Percentiles rank a stretch among this genome's conserved stretches.
phyloP scores from a whole-genome alignment of 2,888 invertebrate species.

The Tetheella fluctuosa region DNA sequence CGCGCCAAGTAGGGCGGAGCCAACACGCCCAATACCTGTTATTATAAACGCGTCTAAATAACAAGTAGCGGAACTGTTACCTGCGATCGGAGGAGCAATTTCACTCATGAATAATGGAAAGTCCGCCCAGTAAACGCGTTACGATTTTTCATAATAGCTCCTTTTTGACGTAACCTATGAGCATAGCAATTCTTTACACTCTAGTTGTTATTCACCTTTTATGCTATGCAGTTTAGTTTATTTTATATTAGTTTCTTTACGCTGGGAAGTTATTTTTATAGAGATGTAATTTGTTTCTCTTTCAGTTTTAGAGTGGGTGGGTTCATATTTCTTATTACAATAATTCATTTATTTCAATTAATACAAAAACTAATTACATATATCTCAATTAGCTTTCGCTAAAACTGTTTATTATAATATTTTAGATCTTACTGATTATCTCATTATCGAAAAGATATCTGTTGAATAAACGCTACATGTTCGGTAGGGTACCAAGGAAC shows the following conservation, averaged over 20 bases:
- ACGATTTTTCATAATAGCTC: slow-evolving; percentile 83
- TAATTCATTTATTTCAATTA: no score
- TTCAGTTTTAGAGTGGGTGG: no score
- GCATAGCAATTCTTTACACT: slow-evolving; percentile 35
- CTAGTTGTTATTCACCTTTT: slow-evolving; percentile 58
- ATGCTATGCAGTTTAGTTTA: slow-evolving; percentile 70
- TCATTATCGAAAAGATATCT: no score
- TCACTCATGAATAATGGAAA: slow-evolving; percentile 75
- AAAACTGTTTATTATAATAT: no score
- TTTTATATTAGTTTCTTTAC: slow-evolving; percentile 32
- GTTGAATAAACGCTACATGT: no score
- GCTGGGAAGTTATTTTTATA: not conserved
- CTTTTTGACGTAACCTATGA: slow-evolving; percentile 66
- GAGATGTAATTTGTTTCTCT: no score
- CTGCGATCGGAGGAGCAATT: slow-evolving; percentile 64
- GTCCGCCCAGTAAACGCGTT: slow-evolving; percentile 81
- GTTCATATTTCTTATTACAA: no score
- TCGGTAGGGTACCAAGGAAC: no score
- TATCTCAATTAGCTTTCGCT: no score
- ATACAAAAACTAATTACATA: no score
- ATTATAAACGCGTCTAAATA: slow-evolving; percentile 68
- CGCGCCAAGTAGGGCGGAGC: slow-evolving; percentile 54
- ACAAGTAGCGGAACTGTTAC: slow-evolving; percentile 61
- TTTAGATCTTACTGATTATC: no score
- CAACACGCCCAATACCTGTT: slow-evolving; percentile 59